phyloP scores from a whole-genome alignment of 1,140 invertebrate genomes.

The Zaprionus davidi region DNA sequence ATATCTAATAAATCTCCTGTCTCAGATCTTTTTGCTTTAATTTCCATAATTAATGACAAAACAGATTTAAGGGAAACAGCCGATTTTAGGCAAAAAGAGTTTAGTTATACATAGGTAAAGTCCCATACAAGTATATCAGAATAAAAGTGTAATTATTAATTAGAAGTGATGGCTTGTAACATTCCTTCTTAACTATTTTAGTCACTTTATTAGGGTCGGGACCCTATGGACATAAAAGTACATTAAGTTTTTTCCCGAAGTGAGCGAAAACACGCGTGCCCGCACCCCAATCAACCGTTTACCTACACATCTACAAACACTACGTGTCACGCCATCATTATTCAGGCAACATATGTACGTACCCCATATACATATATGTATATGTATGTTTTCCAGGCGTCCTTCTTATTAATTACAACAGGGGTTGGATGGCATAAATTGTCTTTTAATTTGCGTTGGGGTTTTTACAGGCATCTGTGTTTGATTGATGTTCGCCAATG shows the following conservation, averaged over 20 bases:
- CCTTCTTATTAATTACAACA: conserved; percentile 4
- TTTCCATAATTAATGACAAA: background rate
- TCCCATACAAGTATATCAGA: background rate
- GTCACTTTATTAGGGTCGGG: background rate
- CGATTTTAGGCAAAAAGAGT: background rate
- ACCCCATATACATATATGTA: background rate
- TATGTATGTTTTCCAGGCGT: background rate
- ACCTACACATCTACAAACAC: background rate
- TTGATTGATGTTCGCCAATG: conserved; percentile 52
- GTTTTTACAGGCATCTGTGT: conserved; percentile 33
- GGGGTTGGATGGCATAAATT: conserved; percentile 41
- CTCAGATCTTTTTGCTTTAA: background rate
- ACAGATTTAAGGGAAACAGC: background rate
- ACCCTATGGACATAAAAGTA: background rate
- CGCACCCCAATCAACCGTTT: background rate
- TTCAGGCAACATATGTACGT: background rate
- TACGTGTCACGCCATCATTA: conserved; percentile 3
- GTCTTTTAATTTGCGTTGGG: conserved; percentile 58
- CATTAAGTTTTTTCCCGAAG: background rate
- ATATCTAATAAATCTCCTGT: background rate
- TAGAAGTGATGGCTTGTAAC: background rate
- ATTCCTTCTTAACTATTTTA: background rate
- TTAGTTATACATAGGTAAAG: background rate
- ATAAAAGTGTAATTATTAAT: background rate
- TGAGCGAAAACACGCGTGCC: background rate